These are phyloP conservation scores for Diachasmimorpha longicaudata DNA, from an alignment of 1,140 invertebrate genomes.

Conservation along the genomic window DNA sequence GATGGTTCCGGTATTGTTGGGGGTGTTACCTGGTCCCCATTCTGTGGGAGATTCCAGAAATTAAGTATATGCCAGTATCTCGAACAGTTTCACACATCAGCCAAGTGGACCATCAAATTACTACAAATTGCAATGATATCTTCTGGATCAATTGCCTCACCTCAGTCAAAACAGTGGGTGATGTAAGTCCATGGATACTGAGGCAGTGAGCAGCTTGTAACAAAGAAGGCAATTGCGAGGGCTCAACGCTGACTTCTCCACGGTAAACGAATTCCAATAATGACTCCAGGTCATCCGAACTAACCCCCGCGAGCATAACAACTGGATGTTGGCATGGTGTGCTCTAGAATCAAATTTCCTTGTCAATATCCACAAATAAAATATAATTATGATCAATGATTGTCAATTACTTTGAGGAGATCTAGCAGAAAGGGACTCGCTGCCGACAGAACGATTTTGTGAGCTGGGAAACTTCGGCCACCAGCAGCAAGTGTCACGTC, in stretches of 20 bases:
- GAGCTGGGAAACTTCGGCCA: conserved; percentile 69
- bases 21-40: conserved; percentile 54
- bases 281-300: conserved; percentile 68
- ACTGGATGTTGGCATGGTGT: conserved; percentile 72
- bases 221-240: conserved; percentile 67
- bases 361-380: background rate
- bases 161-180: conserved; percentile 62
- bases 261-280: conserved; percentile 70
- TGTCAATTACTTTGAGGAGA: conserved; percentile 68
- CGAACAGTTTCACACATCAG: no score
- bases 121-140: no score
- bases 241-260: conserved; percentile 70
- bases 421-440: conserved; percentile 70
- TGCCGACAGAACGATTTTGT: conserved; percentile 71
- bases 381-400: background rate
- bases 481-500: conserved; percentile 71
- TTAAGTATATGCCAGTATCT: no score
- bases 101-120: no score
- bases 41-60: conserved; percentile 36
- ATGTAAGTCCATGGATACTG: conserved; percentile 68
- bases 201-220: conserved; percentile 70
- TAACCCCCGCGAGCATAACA: conserved; percentile 70
- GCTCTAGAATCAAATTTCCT: conserved; percentile 54
- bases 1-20: conserved; percentile 48
- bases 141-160: conserved; percentile 39